Base-by-base conservation (phyloP, 2,888 invertebrate genomes). In the Epistrophe eligans region DNA sequence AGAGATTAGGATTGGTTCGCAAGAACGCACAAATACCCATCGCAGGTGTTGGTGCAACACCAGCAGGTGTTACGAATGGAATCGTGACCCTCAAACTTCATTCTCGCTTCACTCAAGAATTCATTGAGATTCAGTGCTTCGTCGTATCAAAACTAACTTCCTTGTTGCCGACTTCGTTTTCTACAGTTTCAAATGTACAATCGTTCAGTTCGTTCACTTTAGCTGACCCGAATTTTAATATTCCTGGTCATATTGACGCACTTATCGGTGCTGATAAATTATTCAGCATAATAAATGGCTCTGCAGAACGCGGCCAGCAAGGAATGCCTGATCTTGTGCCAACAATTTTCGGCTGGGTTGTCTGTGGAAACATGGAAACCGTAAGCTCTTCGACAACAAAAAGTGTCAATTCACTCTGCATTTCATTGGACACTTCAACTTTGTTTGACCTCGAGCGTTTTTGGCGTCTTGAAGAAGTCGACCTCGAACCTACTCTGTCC, bases 391-490 rank as follows among this genome's bases (percentile, higher is more conserved):
- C 64, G 9, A 15, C 35, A 9, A 43, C 8, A 43, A 28, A 48
- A 13, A 8, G 4, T 66, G 32, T 50, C 4, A 35, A 66, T 50
- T 48, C 66, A 66, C 50, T 17, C 50, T 35, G 17, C 38, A 38
- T 67, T 15, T 50, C 67, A 13, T 19, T 72, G 38, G 57, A 79
- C 38, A 40, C 24, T 32, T 38, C 52, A 9, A 55, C 38, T 24
- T 24, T 24, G 0, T 66, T 79, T 66, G 72, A 79, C 13, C 72
- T 79, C 3, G 71, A 72, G n/a, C 79, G 57, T 40, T 79, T 79
- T 48, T 79, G 79, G 57, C 79, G 17, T 8, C 72, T 72, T 32
- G 72, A 79, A 57, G 72, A 79, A 79, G 52, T 72, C 13, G 24
- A 62, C 52, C 15, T 55, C 9, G 19, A 62, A 35, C 38, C 40